Evolutionary conservation across 2,888 invertebrate genomes (phyloP), one percentile per base, ranked within the genome.

Genomic region (Hyposoter dolosus): DNA sequence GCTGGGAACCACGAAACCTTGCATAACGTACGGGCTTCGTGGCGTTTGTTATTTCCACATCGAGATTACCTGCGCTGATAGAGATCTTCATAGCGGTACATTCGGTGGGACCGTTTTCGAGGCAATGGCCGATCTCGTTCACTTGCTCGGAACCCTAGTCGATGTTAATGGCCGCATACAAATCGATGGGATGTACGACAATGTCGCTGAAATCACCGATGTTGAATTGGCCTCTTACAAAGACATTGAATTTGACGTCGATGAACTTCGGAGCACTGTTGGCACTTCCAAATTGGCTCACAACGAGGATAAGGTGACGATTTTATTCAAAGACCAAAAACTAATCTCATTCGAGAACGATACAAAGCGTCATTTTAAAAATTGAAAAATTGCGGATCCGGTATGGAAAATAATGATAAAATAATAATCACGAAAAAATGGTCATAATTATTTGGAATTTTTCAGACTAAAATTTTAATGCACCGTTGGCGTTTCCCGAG

Each of bases 1-100:
- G 99, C 95, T 99, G 84, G 99, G 99, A 1, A 99, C 97, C 86
- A 97, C 96, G n/a, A 99, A 98, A 92, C 99, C 99, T 0, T 99
- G 99, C 93, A 96, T 99, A 85, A 99, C 99, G 0, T 99, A 99
- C 94, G 99, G 99, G 6, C 95, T 99, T 15, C 96, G 99, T 89
- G 99, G 99, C 19, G 96, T 99, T 84, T 98, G 98, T 92, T 99
- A 99, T 94, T 99, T 98, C 94, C 96, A 96, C 90, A 92, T 98
- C 60, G 98, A 98, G 94, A 96, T 99, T 12, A 96, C 97, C 93
- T 98, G 99, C 94, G 97, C 99, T 12, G 94, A 95, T 56, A 98
- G 98, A 95, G 99, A 99, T 95, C 95, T 99, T 68, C 99, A 99
- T 94, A 99, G 99, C 92, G 99, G 99, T 32, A 97, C 98, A 5